Base-by-base conservation (phyloP, 2,888 invertebrate genomes). In the Apamea epomidion region DNA sequence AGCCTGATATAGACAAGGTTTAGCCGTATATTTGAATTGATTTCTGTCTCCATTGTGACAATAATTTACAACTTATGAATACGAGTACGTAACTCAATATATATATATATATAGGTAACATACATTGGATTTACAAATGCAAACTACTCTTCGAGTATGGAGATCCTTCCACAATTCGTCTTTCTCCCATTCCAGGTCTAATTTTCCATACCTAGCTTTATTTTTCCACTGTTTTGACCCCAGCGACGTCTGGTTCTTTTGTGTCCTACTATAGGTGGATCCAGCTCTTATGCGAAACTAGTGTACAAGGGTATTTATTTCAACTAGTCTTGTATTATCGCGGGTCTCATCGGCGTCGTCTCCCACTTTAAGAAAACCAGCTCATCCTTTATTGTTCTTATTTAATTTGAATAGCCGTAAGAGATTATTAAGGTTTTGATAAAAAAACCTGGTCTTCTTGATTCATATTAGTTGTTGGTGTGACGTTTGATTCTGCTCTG, bases 21-120 rank as follows among this genome's bases (percentile, higher is more conserved):
- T 70, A 65, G 32, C 4, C 16, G 5, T 48, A 48, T 16, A 16
- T 48, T 48, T 48, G 48, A 16, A 48, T 48, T 48, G 5, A 2
- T 76, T 80, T 25, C 25, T 62, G 62, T 48, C 54, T 54, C 16
- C 54, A 54, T 45, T 48, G 6, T 78, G 25, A 64, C 45, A 37
- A 82, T 54, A 62, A 78, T 82, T 54, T 82, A 82, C 72, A 73
- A 82, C 37, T 78, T 82, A 82, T 54, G 12, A 58, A 64, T 78
- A 82, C 16, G 12, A 58, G 58, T 78, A 82, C 16, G 16, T 29
- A 73, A 62, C 72, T 73, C 62, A 78, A 78, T 78, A 72, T n/a
- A 12, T 69, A 78, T 78, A 72, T n/a, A 12, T 69, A 72, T 45
- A 68, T 25, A 54, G 12, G 25, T 76, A 32, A 51, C 25, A 32